Base-by-base conservation (phyloP, 2,797 vertebrate species). In the Diglossa cyanea region DNA sequence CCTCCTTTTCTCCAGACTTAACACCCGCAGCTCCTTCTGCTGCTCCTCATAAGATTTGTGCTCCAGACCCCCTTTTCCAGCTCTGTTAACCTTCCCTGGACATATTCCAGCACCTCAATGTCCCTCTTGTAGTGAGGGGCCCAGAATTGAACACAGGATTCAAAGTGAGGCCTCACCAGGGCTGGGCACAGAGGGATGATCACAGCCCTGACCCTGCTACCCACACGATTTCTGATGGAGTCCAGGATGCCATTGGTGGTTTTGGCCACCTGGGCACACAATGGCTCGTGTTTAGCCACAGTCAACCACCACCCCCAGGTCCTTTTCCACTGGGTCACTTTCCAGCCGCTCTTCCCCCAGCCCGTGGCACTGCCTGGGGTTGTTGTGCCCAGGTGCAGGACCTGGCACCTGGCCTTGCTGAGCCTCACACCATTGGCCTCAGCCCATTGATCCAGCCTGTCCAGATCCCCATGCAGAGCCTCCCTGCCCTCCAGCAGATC, bases 91-190 rank as follows among this genome's bases (percentile, higher is more conserved):
- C 18, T 67, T 47, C 54, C 35, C 61, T 54, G 40, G 2, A 74
- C 14, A 1, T 0, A 0, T 0, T 6, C 24, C 68, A 66, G 17
- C 14, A 2, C 3, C 40, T 66, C 33, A 31, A 3, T 33, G 17
- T 50, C 53, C 2, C 33, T 58, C 9, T 30, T 18, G 6, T 1
- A 10, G 33, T 7, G 21, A 60, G 33, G 3, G 10, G 17, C 14
- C 5, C 53, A 66, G 11, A 51, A 44, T 3, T 33, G 28, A 11
- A 39, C 20, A 58, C 11, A 21, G 20, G 8, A 17, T 20, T 39
- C 0, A 0, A 73, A 3, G 11, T 10, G 33, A 2, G 12, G 3
- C 11, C n/a, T 66, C 39, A 25, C 6, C 6, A 10, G 1, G 17
- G 51, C 23, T 4, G 9, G 30, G 51, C 4, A 39, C 11, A 13